A percentile compares a stretch with the other conserved stretches of the same genome.
phyloP scores from a whole-genome alignment of 2,113 vertebrate genomes.

The Rafetus swinhoei region DNA sequence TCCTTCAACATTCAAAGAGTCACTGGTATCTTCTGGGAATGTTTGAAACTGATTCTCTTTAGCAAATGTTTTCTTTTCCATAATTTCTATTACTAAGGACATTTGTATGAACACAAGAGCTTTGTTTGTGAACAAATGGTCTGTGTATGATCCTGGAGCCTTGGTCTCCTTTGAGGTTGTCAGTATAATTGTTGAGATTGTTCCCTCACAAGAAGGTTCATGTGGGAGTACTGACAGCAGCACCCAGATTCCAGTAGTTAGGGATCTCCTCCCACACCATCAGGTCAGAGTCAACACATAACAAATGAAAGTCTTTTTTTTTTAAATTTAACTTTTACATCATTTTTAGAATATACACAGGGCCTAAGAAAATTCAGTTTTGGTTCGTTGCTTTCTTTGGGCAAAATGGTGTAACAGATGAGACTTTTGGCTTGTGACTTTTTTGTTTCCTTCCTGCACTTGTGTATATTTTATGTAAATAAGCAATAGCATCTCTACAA shows the following conservation, averaged over 20 bases:
- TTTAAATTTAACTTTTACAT: not conserved
- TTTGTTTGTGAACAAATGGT: not conserved
- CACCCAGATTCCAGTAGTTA: not conserved
- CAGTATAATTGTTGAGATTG: not conserved
- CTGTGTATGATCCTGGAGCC: not conserved
- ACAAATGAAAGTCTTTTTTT: not conserved
- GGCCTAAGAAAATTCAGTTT: not conserved
- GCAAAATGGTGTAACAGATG: not conserved
- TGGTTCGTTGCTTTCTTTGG: not conserved
- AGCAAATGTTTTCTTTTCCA: not conserved
- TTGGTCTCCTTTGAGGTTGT: not conserved
- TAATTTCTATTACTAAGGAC: not conserved
- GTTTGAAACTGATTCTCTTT: not conserved
- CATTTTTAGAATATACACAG: not conserved
- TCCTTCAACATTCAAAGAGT: not conserved
- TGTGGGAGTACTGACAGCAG: not conserved
- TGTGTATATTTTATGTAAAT: not conserved
- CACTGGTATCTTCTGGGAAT: not conserved
- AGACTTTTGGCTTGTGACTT: not conserved
- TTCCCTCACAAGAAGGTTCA: not conserved
- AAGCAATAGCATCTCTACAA: not conserved
- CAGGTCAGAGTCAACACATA: not conserved
- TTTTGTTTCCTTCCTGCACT: not conserved
- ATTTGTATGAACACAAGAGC: not conserved
- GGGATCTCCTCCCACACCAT: not conserved